A percentile compares a stretch with the other conserved stretches of the same genome.
phyloP scores from a whole-genome alignment of 2,113 vertebrate genomes.

The human region DNA sequence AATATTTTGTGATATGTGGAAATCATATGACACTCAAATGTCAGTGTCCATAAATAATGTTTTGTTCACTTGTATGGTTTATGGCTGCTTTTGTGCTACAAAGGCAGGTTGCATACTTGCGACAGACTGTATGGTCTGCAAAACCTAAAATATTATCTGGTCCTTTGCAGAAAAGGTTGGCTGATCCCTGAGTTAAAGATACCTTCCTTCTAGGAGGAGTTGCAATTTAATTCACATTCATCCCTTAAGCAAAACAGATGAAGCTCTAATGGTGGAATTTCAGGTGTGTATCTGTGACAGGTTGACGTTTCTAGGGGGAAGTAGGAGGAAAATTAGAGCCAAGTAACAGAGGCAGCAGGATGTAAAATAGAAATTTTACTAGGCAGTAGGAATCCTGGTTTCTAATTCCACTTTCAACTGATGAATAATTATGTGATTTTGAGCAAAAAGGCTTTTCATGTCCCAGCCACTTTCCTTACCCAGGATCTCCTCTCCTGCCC shows the following conservation, averaged over 20 bases:
- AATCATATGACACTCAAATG: background rate
- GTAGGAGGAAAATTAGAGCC: background rate
- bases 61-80: background rate
- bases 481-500: background rate
- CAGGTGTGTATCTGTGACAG: background rate
- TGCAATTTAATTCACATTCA: background rate
- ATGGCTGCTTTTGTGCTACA: background rate
- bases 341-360: background rate
- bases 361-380: background rate
- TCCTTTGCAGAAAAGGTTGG: background rate
- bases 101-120: background rate
- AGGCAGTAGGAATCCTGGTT: background rate
- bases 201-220: background rate
- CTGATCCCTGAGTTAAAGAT: background rate
- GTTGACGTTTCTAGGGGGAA: background rate
- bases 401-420: slow-evolving; percentile 14
- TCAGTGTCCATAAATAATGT: background rate
- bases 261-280: background rate
- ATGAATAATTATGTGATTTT: background rate
- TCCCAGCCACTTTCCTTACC: background rate
- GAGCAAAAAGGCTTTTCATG: background rate
- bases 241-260: background rate
- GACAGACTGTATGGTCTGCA: background rate
- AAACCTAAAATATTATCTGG: background rate
- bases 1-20: background rate